Conservation (phyloP, 2,113 vertebrate genomes). For the Tyrannus savana region DNA sequence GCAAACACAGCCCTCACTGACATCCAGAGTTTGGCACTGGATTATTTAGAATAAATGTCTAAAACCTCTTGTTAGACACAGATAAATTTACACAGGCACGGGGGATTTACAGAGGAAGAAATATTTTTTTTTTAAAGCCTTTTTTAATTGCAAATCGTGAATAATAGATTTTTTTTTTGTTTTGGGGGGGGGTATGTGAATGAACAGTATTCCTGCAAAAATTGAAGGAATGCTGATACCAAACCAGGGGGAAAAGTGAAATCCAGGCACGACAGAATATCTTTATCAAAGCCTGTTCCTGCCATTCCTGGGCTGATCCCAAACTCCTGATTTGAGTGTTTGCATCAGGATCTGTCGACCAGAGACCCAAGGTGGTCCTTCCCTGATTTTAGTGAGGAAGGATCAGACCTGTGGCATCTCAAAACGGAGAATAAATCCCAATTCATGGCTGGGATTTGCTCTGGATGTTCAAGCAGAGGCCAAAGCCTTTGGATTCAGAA, state of each 20-base stretch:
- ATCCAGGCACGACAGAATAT: accelerated
- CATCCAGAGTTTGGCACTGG: neutral
- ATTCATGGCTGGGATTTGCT: accelerated
- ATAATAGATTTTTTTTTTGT: neutral
- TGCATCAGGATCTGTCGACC: no score
- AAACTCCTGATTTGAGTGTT: accelerated
- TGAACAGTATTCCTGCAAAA: neutral
- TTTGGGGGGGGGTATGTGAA: neutral
- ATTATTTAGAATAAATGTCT: neutral
- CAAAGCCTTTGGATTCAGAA: neutral
- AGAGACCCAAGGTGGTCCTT: neutral
- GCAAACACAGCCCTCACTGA: neutral
- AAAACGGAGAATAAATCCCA: neutral
- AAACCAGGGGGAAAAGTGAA: neutral
- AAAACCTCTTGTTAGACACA: neutral
- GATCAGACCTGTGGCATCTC: neutral
- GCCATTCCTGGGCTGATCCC: neutral
- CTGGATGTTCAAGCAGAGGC: no score
- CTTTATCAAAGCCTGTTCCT: neutral
- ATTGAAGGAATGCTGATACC: neutral
- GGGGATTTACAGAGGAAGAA: neutral
- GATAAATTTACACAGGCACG: neutral
- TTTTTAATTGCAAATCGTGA: neutral
- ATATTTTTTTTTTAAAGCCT: neutral
- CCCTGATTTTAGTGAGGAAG: neutral